phyloP scores from a whole-genome alignment of 2,888 invertebrate genomes.

The Adelognathus sp. region DNA sequence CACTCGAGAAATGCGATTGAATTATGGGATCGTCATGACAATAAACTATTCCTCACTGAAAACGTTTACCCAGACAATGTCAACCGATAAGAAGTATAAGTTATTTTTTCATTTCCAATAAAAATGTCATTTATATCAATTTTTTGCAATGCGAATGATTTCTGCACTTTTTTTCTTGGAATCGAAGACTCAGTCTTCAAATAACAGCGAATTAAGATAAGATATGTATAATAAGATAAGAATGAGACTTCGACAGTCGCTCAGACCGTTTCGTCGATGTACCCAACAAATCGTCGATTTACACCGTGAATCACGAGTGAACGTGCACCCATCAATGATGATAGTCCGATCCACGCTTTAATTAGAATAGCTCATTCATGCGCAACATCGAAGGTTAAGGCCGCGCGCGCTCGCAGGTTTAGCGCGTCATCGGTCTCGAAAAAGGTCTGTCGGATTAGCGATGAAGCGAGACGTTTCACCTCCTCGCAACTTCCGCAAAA shows the following conservation, averaged over 20 bases:
- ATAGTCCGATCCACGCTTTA: conserved; percentile 6
- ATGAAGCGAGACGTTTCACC: conserved; percentile 49
- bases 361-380: conserved; percentile 38
- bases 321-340: conserved; percentile 23
- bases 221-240: no score
- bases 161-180: neutral
- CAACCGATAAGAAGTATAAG: no score
- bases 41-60: no score
- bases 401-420: neutral
- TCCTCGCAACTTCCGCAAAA: conserved; percentile 30
- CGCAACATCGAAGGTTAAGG: conserved; percentile 42
- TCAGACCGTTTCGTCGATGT: neutral
- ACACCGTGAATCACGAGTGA: neutral
- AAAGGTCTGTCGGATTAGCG: conserved; percentile 37
- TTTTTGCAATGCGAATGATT: neutral
- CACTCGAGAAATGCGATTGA: no score
- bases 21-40: no score
- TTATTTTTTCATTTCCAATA: neutral
- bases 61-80: no score
- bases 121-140: neutral
- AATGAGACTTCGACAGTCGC: neutral
- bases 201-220: no score
- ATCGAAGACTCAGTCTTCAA: no score
- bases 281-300: neutral
- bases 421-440: neutral